Conservation (phyloP, 2,888 invertebrate genomes). For the Urechis unicinctus region DNA sequence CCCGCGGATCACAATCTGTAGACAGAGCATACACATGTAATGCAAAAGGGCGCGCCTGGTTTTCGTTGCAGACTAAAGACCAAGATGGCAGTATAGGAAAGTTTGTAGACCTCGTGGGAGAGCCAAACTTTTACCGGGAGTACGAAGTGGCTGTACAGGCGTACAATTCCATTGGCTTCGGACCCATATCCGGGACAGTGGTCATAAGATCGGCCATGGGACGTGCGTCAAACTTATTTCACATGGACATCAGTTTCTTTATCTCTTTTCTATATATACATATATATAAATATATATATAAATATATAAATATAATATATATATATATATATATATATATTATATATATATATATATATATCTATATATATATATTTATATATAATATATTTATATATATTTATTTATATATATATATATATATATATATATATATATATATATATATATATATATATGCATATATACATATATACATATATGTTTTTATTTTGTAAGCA, state of each 20-base stretch:
- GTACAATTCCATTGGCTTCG: conserved; percentile 60
- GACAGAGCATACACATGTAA: not conserved
- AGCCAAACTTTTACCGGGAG: conserved; percentile 44
- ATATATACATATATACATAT: no score
- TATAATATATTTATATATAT: no score
- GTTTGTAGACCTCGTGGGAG: conserved; percentile 57
- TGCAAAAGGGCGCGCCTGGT: not conserved
- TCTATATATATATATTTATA: no score
- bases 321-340: no score
- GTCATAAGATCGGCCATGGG: conserved; percentile 55
- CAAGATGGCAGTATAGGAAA: conserved; percentile 67
- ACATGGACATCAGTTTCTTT: no score
- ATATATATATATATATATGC: no score
- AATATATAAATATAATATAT: no score
- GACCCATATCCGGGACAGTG: conserved; percentile 70
- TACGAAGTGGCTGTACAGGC: conserved; percentile 48
- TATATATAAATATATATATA: no score
- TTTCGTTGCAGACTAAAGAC: conserved; percentile 22
- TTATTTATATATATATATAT: no score
- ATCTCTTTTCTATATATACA: no score
- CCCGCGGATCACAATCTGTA: no score
- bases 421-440: not conserved
- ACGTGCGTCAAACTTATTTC: conserved; percentile 35
- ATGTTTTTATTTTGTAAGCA: conserved; percentile 17
- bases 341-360: no score